Conservation (phyloP, 2,888 invertebrate species). For the Argyresthia goedartella region DNA sequence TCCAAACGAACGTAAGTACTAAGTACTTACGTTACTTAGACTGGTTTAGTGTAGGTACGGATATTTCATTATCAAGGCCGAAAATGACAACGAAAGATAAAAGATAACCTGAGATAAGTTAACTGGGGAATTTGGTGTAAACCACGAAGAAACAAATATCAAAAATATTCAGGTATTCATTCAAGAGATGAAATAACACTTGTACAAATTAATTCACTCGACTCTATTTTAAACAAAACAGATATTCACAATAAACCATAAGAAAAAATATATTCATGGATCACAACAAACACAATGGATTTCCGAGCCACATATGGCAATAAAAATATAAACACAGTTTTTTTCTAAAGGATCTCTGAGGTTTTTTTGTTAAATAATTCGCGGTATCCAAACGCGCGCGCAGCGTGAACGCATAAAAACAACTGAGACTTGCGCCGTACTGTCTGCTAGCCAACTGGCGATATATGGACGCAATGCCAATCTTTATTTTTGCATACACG, state of each 20-base stretch:
- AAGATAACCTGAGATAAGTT: slow-evolving; percentile 33
- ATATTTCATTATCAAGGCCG: slow-evolving; percentile 30
- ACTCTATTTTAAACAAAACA: no score
- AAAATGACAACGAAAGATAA: slow-evolving; percentile 15
- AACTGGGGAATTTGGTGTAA: slow-evolving; percentile 4
- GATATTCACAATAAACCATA: no score
- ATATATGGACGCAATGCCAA: background rate
- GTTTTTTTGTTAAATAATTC: slow-evolving; percentile 10
- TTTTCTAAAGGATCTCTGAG: no score
- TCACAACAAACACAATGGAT: no score
- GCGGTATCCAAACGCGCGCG: slow-evolving; percentile 34
- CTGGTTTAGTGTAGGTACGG: no score
- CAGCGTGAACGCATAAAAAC: slow-evolving; percentile 46
- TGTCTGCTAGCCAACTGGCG: slow-evolving; percentile 29
- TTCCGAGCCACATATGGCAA: no score
- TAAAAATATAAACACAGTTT: no score
- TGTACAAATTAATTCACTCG: no score
- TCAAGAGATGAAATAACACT: slow-evolving; percentile 11
- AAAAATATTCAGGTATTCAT: slow-evolving; percentile 16
- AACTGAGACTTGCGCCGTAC: slow-evolving; percentile 46
- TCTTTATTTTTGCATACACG: no score
- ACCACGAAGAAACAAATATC: background rate
- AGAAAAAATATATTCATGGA: no score
- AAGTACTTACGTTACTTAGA: no score
- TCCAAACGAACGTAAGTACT: background rate